Conservation (phyloP, 2,113 vertebrate genomes). For the Chaenogobius annularis region DNA sequence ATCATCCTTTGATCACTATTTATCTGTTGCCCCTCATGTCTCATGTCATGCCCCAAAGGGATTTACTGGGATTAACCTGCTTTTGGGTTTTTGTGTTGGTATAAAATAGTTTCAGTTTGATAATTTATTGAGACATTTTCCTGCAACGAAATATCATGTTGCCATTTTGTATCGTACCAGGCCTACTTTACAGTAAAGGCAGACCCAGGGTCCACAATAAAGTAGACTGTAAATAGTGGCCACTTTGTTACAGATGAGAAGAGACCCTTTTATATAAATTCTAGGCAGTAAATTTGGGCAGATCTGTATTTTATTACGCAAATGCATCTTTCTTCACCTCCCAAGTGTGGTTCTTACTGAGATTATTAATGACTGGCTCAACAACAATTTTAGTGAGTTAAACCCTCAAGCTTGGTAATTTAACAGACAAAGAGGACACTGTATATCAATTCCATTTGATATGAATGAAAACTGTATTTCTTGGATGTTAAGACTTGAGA, state of each 20-base stretch:
- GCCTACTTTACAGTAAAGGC: no score
- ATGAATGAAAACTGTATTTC: not conserved
- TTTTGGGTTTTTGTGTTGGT: no score
- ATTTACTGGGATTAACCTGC: no score
- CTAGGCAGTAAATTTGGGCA: not conserved
- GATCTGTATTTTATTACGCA: not conserved
- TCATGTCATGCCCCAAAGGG: no score
- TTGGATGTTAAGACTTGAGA: not conserved
- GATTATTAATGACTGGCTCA: not conserved
- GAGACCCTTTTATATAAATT: not conserved
- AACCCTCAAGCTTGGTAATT: not conserved
- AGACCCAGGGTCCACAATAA: no score
- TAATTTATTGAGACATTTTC: no score
- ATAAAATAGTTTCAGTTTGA: no score
- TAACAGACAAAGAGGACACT: not conserved
- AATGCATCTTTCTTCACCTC: not conserved
- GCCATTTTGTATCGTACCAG: no score
- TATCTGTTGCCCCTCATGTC: no score
- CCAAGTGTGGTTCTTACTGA: not conserved
- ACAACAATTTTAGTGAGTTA: not conserved
- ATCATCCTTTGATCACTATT: no score
- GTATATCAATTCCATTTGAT: not conserved
- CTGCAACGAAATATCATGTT: no score
- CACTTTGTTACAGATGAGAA: not conserved
- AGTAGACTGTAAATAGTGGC: not conserved